Evolutionary conservation across 35 echinoderm and acorn worm species (phyloP).

Genomic region (Strongylocentrotus purpuratus): DNA sequence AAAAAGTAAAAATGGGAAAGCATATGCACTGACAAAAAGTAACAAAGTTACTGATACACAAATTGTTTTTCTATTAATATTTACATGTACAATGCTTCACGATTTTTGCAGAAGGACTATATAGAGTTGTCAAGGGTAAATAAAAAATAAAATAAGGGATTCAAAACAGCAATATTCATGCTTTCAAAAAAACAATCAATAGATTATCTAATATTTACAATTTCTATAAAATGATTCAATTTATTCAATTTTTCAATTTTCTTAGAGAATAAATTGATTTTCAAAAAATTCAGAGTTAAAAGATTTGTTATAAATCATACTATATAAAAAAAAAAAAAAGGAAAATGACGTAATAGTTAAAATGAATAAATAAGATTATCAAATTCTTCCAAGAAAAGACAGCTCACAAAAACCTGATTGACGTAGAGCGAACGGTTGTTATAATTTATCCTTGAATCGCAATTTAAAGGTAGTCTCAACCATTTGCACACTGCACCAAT

Average conservation of each 20-base stretch:
- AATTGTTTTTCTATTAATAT: background rate
- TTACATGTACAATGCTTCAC: background rate
- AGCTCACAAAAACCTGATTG: background rate
- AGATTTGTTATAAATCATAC: background rate
- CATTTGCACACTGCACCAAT: background rate
- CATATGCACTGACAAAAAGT: too few relatives aligned
- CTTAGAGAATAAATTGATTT: background rate
- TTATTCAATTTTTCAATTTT: background rate
- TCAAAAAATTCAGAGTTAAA: background rate
- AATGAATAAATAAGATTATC: background rate
- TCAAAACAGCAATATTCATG: background rate
- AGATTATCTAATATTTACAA: conserved; percentile 12
- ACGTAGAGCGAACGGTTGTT: background rate
- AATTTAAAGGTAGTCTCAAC: background rate
- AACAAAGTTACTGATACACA: too few relatives aligned
- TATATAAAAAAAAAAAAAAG: background rate
- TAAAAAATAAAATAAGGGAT: background rate
- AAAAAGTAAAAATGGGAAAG: too few relatives aligned
- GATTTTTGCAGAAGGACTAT: background rate
- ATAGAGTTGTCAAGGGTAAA: background rate
- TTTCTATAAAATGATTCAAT: background rate
- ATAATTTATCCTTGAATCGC: background rate
- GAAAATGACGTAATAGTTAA: background rate
- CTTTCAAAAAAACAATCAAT: background rate
- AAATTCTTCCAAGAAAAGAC: background rate